Evolutionary conservation across 2,797 vertebrate genomes (phyloP).

Genomic region (Gymnopithys bicolor): DNA sequence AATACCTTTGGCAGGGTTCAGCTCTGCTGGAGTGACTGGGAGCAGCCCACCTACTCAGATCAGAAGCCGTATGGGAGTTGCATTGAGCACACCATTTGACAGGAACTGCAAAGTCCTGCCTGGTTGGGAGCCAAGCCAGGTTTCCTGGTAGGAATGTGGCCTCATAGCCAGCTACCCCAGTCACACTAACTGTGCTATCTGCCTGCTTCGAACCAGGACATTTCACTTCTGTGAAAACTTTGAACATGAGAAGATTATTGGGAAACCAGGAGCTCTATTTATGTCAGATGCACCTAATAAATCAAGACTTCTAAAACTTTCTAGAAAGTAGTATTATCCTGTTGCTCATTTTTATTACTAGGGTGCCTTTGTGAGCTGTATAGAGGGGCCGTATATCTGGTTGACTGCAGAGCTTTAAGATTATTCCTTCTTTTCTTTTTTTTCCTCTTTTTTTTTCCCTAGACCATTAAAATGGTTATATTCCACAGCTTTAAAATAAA

Average conservation of each 20-base stretch:
- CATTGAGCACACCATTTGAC: not conserved
- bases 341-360: not conserved
- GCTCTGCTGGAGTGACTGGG: not conserved
- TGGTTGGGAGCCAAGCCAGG: conserved; percentile 30
- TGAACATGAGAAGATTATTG: not conserved
- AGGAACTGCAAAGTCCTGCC: conserved; percentile 3
- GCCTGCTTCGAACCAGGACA: not conserved
- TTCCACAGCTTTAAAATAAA: conserved; percentile 58
- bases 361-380: not conserved
- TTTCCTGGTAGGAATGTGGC: conserved; percentile 16
- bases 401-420: conserved; percentile 7
- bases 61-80: not conserved
- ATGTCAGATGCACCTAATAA: conserved; percentile 37
- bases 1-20: not conserved
- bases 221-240: conserved; percentile 1
- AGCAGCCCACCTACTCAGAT: conserved; percentile 46
- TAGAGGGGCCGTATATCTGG: not conserved
- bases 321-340: conserved; percentile 9
- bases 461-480: conserved; percentile 24
- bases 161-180: not conserved
- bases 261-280: conserved; percentile 22
- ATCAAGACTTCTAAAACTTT: conserved; percentile 35
- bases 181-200: conserved; percentile 16
- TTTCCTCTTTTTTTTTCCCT: not conserved
- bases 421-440: not conserved